Base-by-base conservation (phyloP, 2,888 invertebrate genomes). In the Iphiclides podalirius region DNA sequence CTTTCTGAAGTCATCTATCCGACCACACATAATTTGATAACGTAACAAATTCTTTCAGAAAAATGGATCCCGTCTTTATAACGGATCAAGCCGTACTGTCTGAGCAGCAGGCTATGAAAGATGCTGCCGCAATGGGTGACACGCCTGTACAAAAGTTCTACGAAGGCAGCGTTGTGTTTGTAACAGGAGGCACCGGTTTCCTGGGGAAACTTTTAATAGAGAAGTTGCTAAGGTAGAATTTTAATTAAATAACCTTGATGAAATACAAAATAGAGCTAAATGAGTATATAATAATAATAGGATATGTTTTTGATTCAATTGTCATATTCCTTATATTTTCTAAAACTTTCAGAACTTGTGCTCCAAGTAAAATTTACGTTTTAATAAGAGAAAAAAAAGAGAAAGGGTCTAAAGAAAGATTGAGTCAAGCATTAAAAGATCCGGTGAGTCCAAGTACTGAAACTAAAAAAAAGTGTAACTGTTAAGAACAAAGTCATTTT, bases 161-260 rank as follows among this genome's bases (percentile, higher is more conserved):
- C 44, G 41, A 54, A 0, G 58, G 57, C 6, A 43, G 61, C 8
- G 62, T 59, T 8, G 79, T 97, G 16, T 90, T 97, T 45, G 89
- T 97, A 35, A 97, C 97, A 0, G 97, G 97, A 1, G 95, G 94
- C 9, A 95, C 96, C 0, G 97, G 97, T 1, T 98, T 98, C 73
- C 89, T 98, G 70, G 98, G 97, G 26, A 97, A 97, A 84, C 95
- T 96, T 0, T 82, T 97, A n/a, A 88, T 97, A 0, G 97, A 98
- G 77, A 98, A 97, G 79, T 81, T 98, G 13, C 85, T 59, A 31
- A 58, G 58, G 58, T 57, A 52, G 35, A 42, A 35, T 40, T 20
- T 4, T 20, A 20, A 20, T 3, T 20, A 20, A 6, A 20, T 4
- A 20, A 20, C 3, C 20, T 20, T 20, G 3, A 20, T 20, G 6